phyloP scores from a whole-genome alignment of 1,140 invertebrate genomes.

The Drosophila malerkotliana region DNA sequence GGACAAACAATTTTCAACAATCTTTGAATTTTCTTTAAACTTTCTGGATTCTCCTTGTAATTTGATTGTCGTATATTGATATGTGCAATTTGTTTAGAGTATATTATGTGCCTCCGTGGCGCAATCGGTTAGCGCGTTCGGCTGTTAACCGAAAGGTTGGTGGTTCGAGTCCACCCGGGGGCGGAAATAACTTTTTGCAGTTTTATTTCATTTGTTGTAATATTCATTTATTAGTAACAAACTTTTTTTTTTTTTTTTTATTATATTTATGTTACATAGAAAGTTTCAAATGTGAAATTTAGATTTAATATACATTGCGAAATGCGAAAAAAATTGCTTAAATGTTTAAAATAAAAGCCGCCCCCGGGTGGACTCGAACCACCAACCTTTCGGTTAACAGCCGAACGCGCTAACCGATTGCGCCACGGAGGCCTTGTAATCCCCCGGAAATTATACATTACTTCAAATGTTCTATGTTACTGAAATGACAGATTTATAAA shows the following conservation, averaged over 20 bases:
- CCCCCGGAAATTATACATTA: too few relatives aligned
- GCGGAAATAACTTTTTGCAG: conserved; percentile 56
- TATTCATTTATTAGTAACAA: too few relatives aligned
- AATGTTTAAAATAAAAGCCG: not conserved
- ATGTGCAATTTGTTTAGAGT: not conserved
- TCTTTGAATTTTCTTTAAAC: too few relatives aligned
- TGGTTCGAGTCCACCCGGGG: conserved; percentile 93
- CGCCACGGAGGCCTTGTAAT: conserved; percentile 88
- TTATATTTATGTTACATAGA: not conserved
- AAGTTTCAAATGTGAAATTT: not conserved
- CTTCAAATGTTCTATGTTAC: too few relatives aligned
- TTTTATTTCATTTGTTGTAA: not conserved
- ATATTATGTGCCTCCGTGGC: conserved; percentile 88
- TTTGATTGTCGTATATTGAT: not conserved
- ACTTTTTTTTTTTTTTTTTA: not conserved
- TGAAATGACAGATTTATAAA: too few relatives aligned
- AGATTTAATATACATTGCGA: not conserved
- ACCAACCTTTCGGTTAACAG: conserved; percentile 94
- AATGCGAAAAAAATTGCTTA: not conserved
- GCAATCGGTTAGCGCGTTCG: conserved; percentile 92
- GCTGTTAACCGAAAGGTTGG: conserved; percentile 93
- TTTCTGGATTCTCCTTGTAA: not conserved
- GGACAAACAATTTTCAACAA: too few relatives aligned
- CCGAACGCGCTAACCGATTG: conserved; percentile 92
- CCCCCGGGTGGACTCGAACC: conserved; percentile 92